phyloP scores from a whole-genome alignment of 2,113 vertebrate genomes.

The Muscicapa adusta region DNA sequence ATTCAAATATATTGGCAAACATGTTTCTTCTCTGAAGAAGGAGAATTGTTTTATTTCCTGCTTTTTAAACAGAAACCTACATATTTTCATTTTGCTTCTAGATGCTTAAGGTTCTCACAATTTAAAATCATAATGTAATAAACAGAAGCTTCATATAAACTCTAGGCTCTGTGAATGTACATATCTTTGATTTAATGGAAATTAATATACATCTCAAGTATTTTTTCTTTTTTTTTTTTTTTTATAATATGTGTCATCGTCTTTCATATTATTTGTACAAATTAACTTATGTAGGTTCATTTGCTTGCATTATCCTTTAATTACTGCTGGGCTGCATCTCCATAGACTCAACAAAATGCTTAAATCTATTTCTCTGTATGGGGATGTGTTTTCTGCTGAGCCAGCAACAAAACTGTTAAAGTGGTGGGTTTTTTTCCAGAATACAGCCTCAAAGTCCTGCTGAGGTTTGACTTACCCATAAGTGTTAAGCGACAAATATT shows the following conservation, averaged over 20 bases:
- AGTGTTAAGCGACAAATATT: neutral
- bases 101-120: neutral
- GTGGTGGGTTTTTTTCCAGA: neutral
- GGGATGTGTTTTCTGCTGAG: neutral
- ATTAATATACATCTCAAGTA: neutral
- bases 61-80: neutral
- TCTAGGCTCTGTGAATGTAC: neutral
- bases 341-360: neutral
- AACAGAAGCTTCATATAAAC: neutral
- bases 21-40: neutral
- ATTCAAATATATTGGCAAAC: neutral
- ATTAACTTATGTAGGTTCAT: neutral
- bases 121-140: neutral
- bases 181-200: neutral
- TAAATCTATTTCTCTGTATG: neutral
- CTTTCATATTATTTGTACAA: neutral
- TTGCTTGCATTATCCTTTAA: neutral
- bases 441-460: neutral
- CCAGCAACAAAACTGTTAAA: neutral
- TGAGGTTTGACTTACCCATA: neutral
- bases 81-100: neutral
- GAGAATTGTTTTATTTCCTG: neutral
- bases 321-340: neutral
- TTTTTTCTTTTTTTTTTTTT: neutral
- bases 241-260: neutral